phyloP scores from a whole-genome alignment of 2,797 vertebrate species.

The Pipistrellus kuhlii region DNA sequence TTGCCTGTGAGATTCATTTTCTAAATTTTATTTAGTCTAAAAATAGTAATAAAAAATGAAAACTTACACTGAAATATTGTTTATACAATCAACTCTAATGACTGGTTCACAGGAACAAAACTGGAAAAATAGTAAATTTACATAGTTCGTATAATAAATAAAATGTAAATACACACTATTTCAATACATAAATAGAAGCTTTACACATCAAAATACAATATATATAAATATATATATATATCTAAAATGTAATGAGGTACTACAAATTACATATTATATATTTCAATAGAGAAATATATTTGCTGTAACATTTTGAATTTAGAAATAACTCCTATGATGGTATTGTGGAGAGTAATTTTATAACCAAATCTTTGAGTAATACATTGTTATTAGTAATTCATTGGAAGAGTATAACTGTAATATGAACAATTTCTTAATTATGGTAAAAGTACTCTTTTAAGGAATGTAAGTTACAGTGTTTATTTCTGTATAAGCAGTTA shows the following conservation, averaged over 20 bases:
- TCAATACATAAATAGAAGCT: conserved; percentile 85
- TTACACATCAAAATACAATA: conserved; percentile 84
- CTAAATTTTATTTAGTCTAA: not conserved
- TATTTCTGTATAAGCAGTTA: not conserved
- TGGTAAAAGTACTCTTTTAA: conserved; percentile 32
- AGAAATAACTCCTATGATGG: conserved; percentile 23
- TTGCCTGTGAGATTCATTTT: not conserved
- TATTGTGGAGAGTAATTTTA: conserved; percentile 28
- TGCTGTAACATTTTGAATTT: conserved; percentile 62
- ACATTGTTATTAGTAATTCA: conserved; percentile 10
- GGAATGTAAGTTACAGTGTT: conserved; percentile 19
- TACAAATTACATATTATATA: conserved; percentile 57
- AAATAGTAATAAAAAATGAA: conserved; percentile 32
- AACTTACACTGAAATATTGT: conserved; percentile 68
- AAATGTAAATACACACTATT: conserved; percentile 74
- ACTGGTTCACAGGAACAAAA: conserved; percentile 77
- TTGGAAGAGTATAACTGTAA: not conserved
- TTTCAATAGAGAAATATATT: conserved; percentile 71
- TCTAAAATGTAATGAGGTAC: conserved; percentile 68
- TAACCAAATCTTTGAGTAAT: conserved; percentile 40
- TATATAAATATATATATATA: conserved; percentile 77
- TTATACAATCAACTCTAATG: conserved; percentile 83
- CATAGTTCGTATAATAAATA: conserved; percentile 85
- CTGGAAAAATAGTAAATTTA: conserved; percentile 82
- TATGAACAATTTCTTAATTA: conserved; percentile 43